phyloP scores from a whole-genome alignment of 2,113 vertebrate species.

The Charina bottae region DNA sequence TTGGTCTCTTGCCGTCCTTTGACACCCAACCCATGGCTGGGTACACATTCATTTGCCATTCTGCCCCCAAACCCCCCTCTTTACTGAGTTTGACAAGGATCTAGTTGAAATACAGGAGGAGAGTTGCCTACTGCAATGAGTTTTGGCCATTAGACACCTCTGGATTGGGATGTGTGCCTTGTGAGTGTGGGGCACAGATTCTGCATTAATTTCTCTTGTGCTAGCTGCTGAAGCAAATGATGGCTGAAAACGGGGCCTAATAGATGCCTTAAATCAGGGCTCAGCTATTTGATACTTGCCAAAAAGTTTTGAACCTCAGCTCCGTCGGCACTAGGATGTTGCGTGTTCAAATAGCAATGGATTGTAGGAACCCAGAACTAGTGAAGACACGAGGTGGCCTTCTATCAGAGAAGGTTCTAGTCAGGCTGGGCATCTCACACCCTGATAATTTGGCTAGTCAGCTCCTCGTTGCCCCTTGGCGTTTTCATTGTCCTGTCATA shows the following conservation, averaged over 20 bases:
- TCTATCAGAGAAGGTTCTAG: not conserved
- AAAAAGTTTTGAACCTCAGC: not conserved
- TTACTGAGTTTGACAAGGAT: not conserved
- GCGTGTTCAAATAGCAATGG: not conserved
- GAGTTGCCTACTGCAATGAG: not conserved
- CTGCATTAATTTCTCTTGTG: not conserved
- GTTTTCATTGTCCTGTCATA: not conserved
- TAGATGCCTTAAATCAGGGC: not conserved
- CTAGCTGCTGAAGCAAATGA: not conserved
- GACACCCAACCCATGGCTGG: not conserved
- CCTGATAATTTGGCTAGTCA: not conserved
- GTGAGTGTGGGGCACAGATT: not conserved
- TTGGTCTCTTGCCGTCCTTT: too few species aligned
- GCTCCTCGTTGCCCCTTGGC: not conserved
- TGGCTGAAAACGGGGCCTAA: not conserved
- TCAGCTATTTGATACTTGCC: not conserved
- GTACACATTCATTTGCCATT: not conserved
- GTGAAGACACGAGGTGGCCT: not conserved
- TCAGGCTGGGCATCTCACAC: not conserved
- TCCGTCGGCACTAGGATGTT: not conserved
- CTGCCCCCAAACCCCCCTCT: too few species aligned
- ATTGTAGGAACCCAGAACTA: not conserved
- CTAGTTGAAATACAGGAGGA: not conserved
- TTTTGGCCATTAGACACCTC: not conserved
- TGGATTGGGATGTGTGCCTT: not conserved